A percentile compares a stretch with the other conserved stretches of the same genome.
These are phyloP conservation scores for Xanthostigma xanthostigma DNA, from an alignment of 2,888 invertebrate genomes.

Conservation along the genomic window DNA sequence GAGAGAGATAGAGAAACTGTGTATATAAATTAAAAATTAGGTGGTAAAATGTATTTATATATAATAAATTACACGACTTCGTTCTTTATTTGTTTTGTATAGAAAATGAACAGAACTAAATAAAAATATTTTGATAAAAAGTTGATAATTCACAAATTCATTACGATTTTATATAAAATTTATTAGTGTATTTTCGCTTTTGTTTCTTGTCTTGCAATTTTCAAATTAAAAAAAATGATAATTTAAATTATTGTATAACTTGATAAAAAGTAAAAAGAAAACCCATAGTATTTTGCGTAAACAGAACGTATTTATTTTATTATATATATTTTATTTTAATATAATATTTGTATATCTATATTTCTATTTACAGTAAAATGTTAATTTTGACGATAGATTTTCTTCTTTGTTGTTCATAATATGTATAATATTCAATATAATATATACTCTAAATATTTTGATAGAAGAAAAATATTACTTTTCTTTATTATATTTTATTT, in stretches of 20 bases:
- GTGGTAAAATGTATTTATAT: conserved; percentile 1
- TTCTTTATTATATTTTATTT: no score
- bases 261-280: background rate
- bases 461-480: no score
- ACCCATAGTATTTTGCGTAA: background rate
- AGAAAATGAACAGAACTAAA: no score
- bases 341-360: background rate
- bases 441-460: no score
- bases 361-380: background rate
- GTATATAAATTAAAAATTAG: background rate
- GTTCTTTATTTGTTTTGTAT: no score
- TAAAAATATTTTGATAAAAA: no score
- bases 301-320: background rate
- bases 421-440: background rate
- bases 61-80: background rate
- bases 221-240: no score
- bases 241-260: no score
- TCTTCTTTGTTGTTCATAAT: background rate
- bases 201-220: no score
- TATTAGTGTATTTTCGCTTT: no score
- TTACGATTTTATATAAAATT: no score
- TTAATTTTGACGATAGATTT: background rate
- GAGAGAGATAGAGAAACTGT: conserved; percentile 4
- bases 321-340: background rate
- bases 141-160: no score